Evolutionary conservation across 1,140 invertebrate species (phyloP).

Genomic region (Drosophila chauvacae): DNA sequence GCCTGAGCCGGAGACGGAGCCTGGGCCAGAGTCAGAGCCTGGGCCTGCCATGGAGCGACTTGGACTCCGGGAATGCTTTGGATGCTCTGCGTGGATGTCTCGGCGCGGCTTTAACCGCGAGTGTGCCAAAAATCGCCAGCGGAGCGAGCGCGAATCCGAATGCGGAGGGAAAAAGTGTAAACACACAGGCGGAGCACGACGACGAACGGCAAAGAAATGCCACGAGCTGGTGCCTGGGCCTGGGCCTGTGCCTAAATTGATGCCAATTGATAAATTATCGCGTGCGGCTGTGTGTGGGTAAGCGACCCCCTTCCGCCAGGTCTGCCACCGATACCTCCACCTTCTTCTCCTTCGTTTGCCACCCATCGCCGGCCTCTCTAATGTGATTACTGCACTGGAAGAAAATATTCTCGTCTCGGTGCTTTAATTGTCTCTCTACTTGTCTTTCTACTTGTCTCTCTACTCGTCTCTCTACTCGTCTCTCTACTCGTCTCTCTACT

Average conservation of each 20-base stretch:
- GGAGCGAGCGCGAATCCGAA: constrained; percentile 50
- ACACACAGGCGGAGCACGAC: constrained; percentile 7
- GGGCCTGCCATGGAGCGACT: constrained; percentile 16
- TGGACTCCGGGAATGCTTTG: constrained; percentile 1
- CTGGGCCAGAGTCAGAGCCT: constrained; percentile 1
- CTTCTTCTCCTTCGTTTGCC: constrained; percentile 19
- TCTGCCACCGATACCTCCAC: not conserved
- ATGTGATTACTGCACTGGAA: constrained; percentile 23
- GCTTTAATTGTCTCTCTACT: too few relatives aligned
- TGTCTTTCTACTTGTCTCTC: too few relatives aligned
- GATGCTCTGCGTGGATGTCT: constrained; percentile 40
- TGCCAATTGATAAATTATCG: constrained; percentile 83
- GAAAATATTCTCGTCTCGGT: not conserved
- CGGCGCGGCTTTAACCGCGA: constrained; percentile 66
- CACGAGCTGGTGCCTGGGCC: constrained; percentile 41
- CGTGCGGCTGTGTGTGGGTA: constrained; percentile 40
- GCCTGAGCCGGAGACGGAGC: constrained; percentile 2
- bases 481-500: too few relatives aligned
- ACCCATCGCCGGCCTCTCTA: constrained; percentile 4
- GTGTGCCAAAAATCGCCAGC: constrained; percentile 25
- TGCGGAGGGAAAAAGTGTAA: constrained; percentile 26
- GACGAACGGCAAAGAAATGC: constrained; percentile 56
- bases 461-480: too few relatives aligned
- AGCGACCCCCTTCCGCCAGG: constrained; percentile 3
- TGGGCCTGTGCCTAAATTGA: constrained; percentile 65